Evolutionary conservation across 1,140 invertebrate genomes (phyloP).

Genomic region (Araneus ventricosus): DNA sequence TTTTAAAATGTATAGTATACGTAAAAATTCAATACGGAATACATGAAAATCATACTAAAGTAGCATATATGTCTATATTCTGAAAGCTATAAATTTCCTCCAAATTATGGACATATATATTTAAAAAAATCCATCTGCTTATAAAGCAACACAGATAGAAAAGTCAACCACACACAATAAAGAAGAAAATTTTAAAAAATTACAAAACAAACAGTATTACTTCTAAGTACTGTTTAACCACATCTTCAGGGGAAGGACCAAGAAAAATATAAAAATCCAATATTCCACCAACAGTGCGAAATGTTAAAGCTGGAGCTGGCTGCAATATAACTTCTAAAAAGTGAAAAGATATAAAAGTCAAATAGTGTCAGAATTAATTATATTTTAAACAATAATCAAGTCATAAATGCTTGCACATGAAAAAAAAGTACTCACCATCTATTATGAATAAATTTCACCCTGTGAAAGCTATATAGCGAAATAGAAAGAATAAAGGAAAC

Average conservation of each 20-base stretch:
- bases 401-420: neutral
- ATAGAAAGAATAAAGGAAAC: constrained; percentile 5
- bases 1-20: too few relatives aligned
- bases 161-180: too few relatives aligned
- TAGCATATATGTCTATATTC: too few relatives aligned
- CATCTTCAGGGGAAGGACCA: constrained; percentile 85
- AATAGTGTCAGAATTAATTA: too few relatives aligned
- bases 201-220: constrained; percentile 5
- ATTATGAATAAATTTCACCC: neutral
- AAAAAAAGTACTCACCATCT: neutral
- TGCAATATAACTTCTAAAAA: constrained; percentile 86
- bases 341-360: neutral
- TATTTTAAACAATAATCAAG: neutral
- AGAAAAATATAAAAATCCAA: constrained; percentile 88
- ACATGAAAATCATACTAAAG: too few relatives aligned
- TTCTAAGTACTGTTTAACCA: constrained; percentile 81
- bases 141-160: too few relatives aligned
- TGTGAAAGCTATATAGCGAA: neutral
- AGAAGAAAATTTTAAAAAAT: neutral
- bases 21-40: too few relatives aligned
- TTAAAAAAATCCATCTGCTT: too few relatives aligned
- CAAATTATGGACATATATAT: too few relatives aligned
- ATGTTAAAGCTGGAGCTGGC: constrained; percentile 89
- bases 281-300: constrained; percentile 87
- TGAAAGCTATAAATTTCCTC: too few relatives aligned